phyloP scores from a whole-genome alignment of 2,113 vertebrate species.

The Hyaena hyaena region DNA sequence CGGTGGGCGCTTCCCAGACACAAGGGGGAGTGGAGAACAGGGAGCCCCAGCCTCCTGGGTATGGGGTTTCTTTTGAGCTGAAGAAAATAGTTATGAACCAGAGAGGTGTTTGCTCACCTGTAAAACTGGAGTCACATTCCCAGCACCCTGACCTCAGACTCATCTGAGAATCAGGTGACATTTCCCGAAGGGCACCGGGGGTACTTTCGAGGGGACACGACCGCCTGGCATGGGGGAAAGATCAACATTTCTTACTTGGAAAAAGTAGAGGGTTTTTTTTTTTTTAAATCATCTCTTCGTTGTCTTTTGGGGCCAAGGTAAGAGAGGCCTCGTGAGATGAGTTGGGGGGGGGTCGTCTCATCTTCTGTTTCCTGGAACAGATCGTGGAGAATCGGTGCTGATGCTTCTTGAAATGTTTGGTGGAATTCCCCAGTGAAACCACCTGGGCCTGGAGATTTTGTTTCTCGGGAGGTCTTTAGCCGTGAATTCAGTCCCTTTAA shows the following conservation, averaged over 20 bases:
- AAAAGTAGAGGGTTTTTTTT: neutral
- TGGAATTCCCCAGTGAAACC: neutral
- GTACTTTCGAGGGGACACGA: neutral
- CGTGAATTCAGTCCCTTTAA: neutral
- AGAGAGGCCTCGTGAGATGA: neutral
- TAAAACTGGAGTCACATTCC: neutral
- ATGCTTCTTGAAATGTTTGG: neutral
- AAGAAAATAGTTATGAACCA: neutral
- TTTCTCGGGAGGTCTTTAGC: neutral
- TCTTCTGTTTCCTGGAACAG: neutral
- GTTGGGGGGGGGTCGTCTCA: neutral
- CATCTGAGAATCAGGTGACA: neutral
- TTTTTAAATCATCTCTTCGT: neutral
- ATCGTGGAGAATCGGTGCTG: neutral
- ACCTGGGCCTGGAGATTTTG: neutral
- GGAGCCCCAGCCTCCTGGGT: neutral
- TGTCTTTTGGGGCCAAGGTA: neutral
- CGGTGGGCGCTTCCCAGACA: rapidly evolving
- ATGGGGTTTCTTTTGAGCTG: neutral
- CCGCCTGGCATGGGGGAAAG: neutral
- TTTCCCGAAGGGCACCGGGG: neutral
- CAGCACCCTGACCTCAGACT: neutral
- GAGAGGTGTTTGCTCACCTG: neutral
- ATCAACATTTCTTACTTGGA: neutral
- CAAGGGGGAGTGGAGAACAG: rapidly evolving